These are phyloP conservation scores for Leucania comma DNA, from an alignment of 2,888 invertebrate genomes.

Conservation along the genomic window DNA sequence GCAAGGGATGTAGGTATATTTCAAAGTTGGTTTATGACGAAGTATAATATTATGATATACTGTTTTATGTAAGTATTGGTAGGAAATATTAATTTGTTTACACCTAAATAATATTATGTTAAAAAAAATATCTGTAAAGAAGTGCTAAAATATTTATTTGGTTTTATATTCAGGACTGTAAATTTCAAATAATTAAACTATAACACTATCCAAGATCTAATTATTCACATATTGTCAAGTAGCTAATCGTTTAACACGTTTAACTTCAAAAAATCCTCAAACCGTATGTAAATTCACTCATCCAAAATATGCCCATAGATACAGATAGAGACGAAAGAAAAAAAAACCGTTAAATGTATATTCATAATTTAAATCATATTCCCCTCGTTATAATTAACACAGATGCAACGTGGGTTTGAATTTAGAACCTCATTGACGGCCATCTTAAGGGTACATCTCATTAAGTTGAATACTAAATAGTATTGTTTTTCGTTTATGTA, in stretches of 20 bases:
- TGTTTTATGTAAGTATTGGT: not conserved
- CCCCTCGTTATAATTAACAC: slow-evolving; percentile 78
- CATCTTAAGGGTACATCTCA: slow-evolving; percentile 86
- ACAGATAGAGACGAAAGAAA: slow-evolving; percentile 40
- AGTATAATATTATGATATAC: not conserved
- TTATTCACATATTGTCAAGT: not conserved
- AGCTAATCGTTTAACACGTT: slow-evolving; percentile 11
- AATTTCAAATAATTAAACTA: not conserved
- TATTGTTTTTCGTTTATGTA: slow-evolving; percentile 66
- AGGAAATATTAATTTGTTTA: slow-evolving; percentile 9
- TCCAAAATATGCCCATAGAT: slow-evolving; percentile 12
- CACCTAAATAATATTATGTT: too few relatives aligned
- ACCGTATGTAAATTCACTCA: slow-evolving; percentile 40
- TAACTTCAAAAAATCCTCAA: slow-evolving; percentile 4
- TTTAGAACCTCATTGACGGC: slow-evolving; percentile 85
- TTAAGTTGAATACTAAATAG: slow-evolving; percentile 73
- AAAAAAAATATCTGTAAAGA: too few relatives aligned
- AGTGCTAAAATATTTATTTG: not conserved
- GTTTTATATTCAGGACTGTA: too few relatives aligned
- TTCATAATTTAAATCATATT: slow-evolving; percentile 74
- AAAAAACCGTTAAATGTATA: slow-evolving; percentile 69
- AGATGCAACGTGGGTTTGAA: slow-evolving; percentile 84
- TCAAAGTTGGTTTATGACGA: slow-evolving; percentile 11
- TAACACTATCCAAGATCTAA: not conserved
- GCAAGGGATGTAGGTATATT: not conserved